A percentile compares a stretch with the other conserved stretches of the same genome.
Conservation (phyloP, 2,113 vertebrate genomes). For the Alligator sinensis region DNA sequence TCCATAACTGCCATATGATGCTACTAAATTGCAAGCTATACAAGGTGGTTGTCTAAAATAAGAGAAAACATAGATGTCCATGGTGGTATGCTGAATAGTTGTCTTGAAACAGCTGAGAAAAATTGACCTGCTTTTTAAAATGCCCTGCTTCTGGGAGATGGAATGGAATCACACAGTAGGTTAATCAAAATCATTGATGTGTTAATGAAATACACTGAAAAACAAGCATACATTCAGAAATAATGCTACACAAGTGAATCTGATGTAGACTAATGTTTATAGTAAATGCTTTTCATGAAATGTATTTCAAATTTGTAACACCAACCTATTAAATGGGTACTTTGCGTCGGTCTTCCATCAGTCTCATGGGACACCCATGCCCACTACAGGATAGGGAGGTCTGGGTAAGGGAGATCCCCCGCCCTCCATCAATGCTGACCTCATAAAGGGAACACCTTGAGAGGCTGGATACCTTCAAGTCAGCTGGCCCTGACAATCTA, state of each 20-base stretch:
- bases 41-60: too few relatives aligned
- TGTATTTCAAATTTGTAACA: neutral
- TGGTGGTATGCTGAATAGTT: neutral
- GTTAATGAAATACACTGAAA: slow-evolving; percentile 1
- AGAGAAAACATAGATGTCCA: too few relatives aligned
- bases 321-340: too few relatives aligned
- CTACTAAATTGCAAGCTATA: neutral
- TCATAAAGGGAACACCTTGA: too few relatives aligned
- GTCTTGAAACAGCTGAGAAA: neutral
- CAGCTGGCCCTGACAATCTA: too few relatives aligned
- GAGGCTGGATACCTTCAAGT: too few relatives aligned
- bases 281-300: neutral
- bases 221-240: neutral
- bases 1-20: neutral
- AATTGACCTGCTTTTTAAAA: too few relatives aligned
- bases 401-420: too few relatives aligned
- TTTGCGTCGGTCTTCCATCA: too few relatives aligned
- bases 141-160: neutral
- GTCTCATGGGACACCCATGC: too few relatives aligned
- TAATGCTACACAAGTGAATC: neutral
- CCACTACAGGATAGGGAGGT: too few relatives aligned
- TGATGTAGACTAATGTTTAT: neutral
- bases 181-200: neutral
- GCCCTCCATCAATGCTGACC: too few relatives aligned
- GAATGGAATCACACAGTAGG: neutral